Percentiles rank a stretch among this genome's conserved stretches.
Evolutionary conservation across 2,113 vertebrate genomes (phyloP).

Genomic region (Alexandromys fortis): DNA sequence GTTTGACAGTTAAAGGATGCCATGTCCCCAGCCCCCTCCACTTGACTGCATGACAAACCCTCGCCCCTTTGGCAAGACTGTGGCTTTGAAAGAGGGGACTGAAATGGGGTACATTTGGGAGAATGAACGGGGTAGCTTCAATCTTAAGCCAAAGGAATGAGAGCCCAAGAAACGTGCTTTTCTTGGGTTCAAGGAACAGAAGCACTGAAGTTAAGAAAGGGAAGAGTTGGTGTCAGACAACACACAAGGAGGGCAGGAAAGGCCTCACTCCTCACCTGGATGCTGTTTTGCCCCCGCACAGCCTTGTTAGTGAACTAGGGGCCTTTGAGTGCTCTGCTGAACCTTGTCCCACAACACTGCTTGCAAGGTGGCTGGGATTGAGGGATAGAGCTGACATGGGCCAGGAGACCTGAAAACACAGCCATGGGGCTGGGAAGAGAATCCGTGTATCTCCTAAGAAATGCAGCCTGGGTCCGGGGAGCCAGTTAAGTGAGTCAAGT

Average conservation of each 20-base stretch:
- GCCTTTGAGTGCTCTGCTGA: background rate
- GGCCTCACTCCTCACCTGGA: background rate
- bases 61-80: conserved; percentile 40
- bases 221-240: too few species aligned
- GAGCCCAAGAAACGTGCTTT: background rate
- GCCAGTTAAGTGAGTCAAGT: background rate
- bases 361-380: background rate
- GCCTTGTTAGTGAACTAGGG: background rate
- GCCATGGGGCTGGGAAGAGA: background rate
- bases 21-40: background rate
- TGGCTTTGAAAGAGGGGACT: conserved; percentile 38
- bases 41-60: conserved; percentile 50
- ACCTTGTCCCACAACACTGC: background rate
- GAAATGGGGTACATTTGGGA: background rate
- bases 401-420: background rate
- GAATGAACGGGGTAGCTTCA: background rate
- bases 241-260: background rate
- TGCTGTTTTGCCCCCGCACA: fast-evolving
- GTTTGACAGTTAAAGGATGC: conserved; percentile 51
- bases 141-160: conserved; percentile 8
- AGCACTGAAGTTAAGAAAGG: background rate
- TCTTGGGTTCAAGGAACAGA: conserved; percentile 10
- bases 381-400: background rate
- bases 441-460: background rate
- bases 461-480: background rate